These are phyloP conservation scores for Lacerta agilis DNA, from an alignment of 2,797 vertebrate species.

Conservation along the genomic window DNA sequence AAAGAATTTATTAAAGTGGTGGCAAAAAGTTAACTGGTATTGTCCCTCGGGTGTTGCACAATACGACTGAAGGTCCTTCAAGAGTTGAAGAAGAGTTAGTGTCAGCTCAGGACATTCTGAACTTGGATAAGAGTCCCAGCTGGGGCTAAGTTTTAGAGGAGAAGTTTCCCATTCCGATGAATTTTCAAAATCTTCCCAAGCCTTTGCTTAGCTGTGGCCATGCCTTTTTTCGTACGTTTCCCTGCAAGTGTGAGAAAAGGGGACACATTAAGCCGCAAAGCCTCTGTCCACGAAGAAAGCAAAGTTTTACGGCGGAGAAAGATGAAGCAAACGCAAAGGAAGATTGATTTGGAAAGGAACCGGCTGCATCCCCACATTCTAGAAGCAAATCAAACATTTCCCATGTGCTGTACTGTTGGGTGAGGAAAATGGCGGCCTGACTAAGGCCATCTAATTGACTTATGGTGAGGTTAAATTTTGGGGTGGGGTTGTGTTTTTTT, in stretches of 20 bases:
- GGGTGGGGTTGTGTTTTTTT: not conserved
- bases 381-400: not conserved
- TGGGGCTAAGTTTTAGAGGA: slow-evolving; percentile 86
- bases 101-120: slow-evolving; percentile 75
- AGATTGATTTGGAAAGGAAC: not conserved
- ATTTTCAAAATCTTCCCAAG: slow-evolving; percentile 99
- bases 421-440: not conserved
- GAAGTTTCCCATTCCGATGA: slow-evolving; percentile 97
- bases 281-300: fast-evolving
- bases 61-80: slow-evolving; percentile 74
- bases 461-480: not conserved
- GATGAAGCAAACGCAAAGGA: not conserved
- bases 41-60: slow-evolving; percentile 74
- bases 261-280: not conserved
- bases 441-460: not conserved
- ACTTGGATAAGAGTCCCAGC: slow-evolving; percentile 74
- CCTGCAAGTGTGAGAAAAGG: slow-evolving; percentile 75
- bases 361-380: not conserved
- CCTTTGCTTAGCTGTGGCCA: slow-evolving; percentile 99
- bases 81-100: slow-evolving; percentile 74
- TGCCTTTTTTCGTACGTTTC: slow-evolving; percentile 99
- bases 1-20: slow-evolving; percentile 84
- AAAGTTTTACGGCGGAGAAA: not conserved
- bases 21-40: slow-evolving; percentile 83
- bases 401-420: not conserved